Conservation (phyloP, 2,113 vertebrate species). For the Etheostoma spectabile region DNA sequence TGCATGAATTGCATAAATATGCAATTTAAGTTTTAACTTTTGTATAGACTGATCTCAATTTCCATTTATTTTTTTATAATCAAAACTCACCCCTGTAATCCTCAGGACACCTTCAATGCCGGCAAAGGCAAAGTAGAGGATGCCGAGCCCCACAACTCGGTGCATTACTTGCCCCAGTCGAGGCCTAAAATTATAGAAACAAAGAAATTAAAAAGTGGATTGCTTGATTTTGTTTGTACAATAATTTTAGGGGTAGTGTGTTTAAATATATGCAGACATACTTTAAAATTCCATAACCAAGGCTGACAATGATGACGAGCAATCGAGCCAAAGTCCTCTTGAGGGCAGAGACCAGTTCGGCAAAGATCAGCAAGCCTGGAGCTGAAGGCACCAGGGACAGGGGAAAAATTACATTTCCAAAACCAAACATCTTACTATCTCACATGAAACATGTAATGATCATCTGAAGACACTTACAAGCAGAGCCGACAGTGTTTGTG, state of each 20-base stretch:
- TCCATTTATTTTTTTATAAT: not conserved
- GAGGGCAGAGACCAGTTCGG: conserved; percentile 88
- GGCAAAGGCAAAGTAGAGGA: conserved; percentile 89
- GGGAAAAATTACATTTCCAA: not conserved
- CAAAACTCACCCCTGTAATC: conserved; percentile 88
- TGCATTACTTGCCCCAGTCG: conserved; percentile 91
- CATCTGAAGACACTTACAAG: conserved; percentile 81
- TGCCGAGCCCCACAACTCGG: conserved; percentile 88
- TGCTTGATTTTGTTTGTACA: not conserved
- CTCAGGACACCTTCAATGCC: conserved; percentile 88
- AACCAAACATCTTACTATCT: not conserved
- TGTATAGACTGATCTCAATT: not conserved
- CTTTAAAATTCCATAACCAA: conserved; percentile 94
- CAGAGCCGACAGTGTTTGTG: conserved; percentile 86
- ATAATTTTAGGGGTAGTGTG: not conserved
- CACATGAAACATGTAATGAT: not conserved
- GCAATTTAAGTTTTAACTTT: not conserved
- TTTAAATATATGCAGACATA: conserved; percentile 70
- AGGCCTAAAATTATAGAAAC: conserved; percentile 77
- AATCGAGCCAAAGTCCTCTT: conserved; percentile 91
- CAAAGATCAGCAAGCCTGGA: conserved; percentile 87
- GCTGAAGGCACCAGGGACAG: conserved; percentile 70
- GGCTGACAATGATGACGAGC: conserved; percentile 91
- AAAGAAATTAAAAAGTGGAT: not conserved
- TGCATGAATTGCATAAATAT: not conserved